Evolutionary conservation across 1,140 invertebrate genomes (phyloP).

Genomic region (Trichonephila clavata): DNA sequence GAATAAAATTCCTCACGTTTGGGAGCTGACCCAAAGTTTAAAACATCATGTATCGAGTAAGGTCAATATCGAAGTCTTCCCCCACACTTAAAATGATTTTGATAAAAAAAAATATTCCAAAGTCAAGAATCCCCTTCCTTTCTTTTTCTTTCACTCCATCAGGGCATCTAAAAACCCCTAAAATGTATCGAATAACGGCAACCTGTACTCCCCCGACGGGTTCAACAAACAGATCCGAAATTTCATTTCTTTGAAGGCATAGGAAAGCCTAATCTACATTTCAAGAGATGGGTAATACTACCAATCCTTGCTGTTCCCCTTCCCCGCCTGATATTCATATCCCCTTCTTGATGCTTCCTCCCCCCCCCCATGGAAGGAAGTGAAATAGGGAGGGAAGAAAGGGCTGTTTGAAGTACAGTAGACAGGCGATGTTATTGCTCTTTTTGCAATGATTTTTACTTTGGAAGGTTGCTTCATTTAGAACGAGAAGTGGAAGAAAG

Average conservation of each 20-base stretch:
- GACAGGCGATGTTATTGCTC: slow-evolving; percentile 8
- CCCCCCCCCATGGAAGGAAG: not conserved
- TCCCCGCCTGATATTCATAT: not conserved
- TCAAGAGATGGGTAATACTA: not conserved
- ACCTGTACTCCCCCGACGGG: not conserved
- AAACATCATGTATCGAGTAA: slow-evolving; percentile 3
- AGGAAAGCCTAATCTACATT: slow-evolving; percentile 6
- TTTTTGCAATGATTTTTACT: not conserved
- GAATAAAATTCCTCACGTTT: not conserved
- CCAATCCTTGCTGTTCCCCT: not conserved
- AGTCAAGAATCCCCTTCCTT: too few species aligned
- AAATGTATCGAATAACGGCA: slow-evolving; percentile 31
- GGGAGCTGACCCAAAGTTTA: slow-evolving; percentile 8
- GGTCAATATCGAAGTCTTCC: not conserved
- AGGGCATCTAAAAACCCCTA: slow-evolving; percentile 20
- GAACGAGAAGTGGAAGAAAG: not conserved
- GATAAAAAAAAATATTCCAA: too few species aligned
- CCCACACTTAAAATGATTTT: slow-evolving; percentile 1
- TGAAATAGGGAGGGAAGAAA: not conserved
- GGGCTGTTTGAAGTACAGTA: not conserved
- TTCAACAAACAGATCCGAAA: not conserved
- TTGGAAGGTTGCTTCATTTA: not conserved
- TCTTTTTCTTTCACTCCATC: not conserved
- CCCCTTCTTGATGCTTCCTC: not conserved
- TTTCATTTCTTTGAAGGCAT: slow-evolving; percentile 40